A percentile compares a stretch with the other conserved stretches of the same genome.
phyloP scores from a whole-genome alignment of 1,140 invertebrate genomes.

The Neomicropteryx cornuta region DNA sequence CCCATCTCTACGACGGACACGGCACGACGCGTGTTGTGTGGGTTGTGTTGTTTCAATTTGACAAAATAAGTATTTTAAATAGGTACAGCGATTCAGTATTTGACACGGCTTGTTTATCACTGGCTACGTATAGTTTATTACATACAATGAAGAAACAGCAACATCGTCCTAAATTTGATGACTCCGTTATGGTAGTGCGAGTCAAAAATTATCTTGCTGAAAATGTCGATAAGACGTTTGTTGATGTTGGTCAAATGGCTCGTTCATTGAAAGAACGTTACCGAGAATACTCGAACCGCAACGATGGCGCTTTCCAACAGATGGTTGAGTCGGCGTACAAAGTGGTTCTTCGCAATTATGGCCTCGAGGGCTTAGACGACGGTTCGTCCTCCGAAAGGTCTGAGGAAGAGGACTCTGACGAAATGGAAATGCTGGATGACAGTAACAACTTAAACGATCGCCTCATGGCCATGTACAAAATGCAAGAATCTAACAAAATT shows the following conservation, averaged over 20 bases:
- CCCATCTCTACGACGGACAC: no score
- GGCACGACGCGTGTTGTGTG: no score
- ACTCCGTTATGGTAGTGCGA: conserved; percentile 34
- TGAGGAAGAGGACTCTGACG: conserved; percentile 40
- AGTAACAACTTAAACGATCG: conserved; percentile 36
- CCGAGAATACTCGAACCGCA: conserved; percentile 57
- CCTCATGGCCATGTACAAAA: conserved; percentile 36
- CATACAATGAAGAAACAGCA: conserved; percentile 36
- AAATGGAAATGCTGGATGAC: conserved; percentile 40
- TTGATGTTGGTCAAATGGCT: conserved; percentile 64
- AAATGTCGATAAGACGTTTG: conserved; percentile 57
- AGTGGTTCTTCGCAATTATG: conserved; percentile 44
- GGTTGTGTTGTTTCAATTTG: no score
- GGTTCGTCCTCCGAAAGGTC: conserved; percentile 42
- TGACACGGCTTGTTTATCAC: no score
- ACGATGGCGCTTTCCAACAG: conserved; percentile 51
- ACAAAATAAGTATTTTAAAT: no score
- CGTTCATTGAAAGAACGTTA: conserved; percentile 56
- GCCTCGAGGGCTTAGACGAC: conserved; percentile 39
- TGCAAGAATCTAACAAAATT: conserved; percentile 32
- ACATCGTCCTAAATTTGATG: conserved; percentile 26
- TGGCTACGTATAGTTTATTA: no score
- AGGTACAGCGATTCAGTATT: no score
- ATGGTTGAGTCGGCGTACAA: conserved; percentile 48
- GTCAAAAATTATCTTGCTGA: conserved; percentile 56